Evolutionary conservation across 2,888 invertebrate genomes (phyloP).

Genomic region (Neocrepidodera transversa): DNA sequence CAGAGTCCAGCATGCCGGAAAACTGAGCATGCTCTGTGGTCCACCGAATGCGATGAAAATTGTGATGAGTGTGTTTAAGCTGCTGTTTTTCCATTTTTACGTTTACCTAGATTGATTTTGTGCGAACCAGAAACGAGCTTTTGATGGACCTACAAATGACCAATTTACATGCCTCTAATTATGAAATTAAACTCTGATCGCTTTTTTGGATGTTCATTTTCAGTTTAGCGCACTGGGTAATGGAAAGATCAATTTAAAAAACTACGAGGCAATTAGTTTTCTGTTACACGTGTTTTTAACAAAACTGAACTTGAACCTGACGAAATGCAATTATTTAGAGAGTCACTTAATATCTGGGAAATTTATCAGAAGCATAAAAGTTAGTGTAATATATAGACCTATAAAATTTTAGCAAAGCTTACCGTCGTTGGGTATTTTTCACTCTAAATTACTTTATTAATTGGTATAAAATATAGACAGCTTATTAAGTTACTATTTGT

Average conservation of each 20-base stretch:
- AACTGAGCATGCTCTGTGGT: conserved; percentile 38
- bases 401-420: too few relatives aligned
- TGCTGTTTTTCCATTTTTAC: conserved; percentile 29
- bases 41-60: conserved; percentile 34
- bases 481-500: too few relatives aligned
- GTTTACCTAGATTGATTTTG: conserved; percentile 22
- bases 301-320: not conserved
- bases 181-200: conserved; percentile 4
- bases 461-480: too few relatives aligned
- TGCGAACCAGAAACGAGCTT: conserved; percentile 18
- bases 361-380: too few relatives aligned
- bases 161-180: conserved; percentile 2
- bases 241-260: not conserved
- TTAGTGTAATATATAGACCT: too few relatives aligned
- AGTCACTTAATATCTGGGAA: too few relatives aligned
- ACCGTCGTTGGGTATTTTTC: too few relatives aligned
- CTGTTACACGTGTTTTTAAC: not conserved
- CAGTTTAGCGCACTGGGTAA: not conserved
- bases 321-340: too few relatives aligned
- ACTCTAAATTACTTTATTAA: too few relatives aligned
- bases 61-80: conserved; percentile 33
- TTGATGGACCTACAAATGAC: conserved; percentile 6
- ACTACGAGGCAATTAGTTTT: not conserved
- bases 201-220: conserved; percentile 6
- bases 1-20: conserved; percentile 55